Percentiles rank a stretch among this genome's conserved stretches.
phyloP scores from a whole-genome alignment of 2,797 vertebrate genomes.

The Thamnophis elegans region DNA sequence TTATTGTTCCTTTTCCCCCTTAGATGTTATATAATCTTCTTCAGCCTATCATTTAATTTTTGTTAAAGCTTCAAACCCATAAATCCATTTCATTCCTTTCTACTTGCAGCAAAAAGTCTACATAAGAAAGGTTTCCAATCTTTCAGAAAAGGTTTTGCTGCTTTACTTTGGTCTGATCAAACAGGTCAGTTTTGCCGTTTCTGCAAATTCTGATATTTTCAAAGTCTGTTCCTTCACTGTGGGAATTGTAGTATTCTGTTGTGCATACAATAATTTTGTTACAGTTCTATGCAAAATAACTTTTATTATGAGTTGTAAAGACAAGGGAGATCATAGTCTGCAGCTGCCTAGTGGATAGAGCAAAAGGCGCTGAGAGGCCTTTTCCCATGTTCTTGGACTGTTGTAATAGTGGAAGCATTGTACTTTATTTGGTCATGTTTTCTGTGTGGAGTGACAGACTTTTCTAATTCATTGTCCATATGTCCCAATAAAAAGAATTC shows the following conservation, averaged over 20 bases:
- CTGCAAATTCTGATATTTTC: not conserved
- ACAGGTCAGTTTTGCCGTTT: not conserved
- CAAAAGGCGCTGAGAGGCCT: not conserved
- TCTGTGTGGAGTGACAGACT: not conserved
- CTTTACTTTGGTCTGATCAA: not conserved
- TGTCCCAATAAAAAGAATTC: not conserved
- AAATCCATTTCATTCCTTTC: not conserved
- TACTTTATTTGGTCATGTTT: not conserved
- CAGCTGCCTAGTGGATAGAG: not conserved
- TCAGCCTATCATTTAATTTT: not conserved
- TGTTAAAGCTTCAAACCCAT: not conserved
- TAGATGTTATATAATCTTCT: not conserved
- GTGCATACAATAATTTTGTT: not conserved
- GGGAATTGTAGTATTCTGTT: not conserved
- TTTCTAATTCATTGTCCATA: not conserved
- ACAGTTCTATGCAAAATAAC: not conserved
- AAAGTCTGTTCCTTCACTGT: not conserved
- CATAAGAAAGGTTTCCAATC: not conserved
- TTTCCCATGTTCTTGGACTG: not conserved
- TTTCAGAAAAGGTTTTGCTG: not conserved
- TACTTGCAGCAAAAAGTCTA: not conserved
- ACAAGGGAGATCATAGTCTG: not conserved
- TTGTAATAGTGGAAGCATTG: not conserved
- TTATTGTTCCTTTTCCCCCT: not conserved
- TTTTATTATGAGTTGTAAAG: not conserved